Evolutionary conservation across 2,113 vertebrate species (phyloP).

Genomic region (Rhinolophus sinicus): DNA sequence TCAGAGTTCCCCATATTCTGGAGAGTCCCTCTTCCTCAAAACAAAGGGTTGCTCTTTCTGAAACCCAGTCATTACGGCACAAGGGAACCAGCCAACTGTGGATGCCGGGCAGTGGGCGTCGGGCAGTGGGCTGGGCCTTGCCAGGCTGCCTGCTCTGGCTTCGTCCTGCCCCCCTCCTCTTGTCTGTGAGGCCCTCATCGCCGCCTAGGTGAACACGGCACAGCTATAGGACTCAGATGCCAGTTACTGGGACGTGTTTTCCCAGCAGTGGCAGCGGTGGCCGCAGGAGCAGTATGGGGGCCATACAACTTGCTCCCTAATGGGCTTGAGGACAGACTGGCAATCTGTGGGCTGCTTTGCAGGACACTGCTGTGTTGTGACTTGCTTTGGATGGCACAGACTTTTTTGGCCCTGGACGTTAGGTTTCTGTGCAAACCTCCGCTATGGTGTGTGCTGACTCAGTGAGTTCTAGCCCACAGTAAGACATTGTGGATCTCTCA

Average conservation of each 20-base stretch:
- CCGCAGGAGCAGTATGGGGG: background rate
- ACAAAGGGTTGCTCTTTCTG: background rate
- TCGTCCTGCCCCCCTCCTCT: background rate
- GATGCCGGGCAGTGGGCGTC: background rate
- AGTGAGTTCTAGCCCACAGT: background rate
- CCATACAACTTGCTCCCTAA: background rate
- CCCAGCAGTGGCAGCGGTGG: background rate
- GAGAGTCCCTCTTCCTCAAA: background rate
- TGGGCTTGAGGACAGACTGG: constrained; percentile 10
- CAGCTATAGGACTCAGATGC: background rate
- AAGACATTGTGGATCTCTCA: background rate
- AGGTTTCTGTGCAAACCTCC: constrained; percentile 40
- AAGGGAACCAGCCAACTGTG: background rate
- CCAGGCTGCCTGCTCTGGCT: background rate
- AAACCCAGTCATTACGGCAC: background rate
- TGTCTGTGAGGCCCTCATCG: background rate
- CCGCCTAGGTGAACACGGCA: fast-evolving
- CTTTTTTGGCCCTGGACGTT: constrained; percentile 19
- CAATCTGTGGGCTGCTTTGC: background rate
- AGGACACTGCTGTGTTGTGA: constrained; percentile 13
- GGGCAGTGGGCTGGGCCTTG: too few relatives aligned
- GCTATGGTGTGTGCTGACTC: background rate
- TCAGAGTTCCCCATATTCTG: background rate
- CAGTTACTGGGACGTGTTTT: background rate
- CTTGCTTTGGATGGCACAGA: constrained; percentile 39